phyloP scores from a whole-genome alignment of 2,797 vertebrate genomes.

The Sus cebifrons region DNA sequence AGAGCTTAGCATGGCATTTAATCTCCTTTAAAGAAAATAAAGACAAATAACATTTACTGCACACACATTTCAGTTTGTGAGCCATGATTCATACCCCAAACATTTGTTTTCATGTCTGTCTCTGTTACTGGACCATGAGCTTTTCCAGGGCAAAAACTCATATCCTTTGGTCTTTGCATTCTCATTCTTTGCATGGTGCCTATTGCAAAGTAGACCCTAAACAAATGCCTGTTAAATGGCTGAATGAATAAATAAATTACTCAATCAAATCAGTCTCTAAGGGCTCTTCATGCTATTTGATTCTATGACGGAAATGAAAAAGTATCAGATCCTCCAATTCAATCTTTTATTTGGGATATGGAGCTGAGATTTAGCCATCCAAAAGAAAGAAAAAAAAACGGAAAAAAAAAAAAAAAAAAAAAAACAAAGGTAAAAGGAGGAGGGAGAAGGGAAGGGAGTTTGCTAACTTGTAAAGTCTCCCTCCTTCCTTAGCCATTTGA shows the following conservation, averaged over 20 bases:
- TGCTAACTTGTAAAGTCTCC: neutral
- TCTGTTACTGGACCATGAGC: neutral
- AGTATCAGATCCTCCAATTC: neutral
- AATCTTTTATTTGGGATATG: neutral
- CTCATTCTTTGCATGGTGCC: neutral
- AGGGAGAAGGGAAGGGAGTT: neutral
- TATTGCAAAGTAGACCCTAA: neutral
- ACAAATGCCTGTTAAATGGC: slow-evolving; percentile 29
- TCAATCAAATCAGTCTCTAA: neutral
- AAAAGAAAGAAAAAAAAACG: neutral
- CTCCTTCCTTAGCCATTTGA: neutral
- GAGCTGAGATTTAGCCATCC: neutral
- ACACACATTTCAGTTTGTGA: slow-evolving; percentile 15
- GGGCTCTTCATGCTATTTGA: neutral
- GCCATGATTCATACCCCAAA: slow-evolving; percentile 48
- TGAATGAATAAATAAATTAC: slow-evolving; percentile 33
- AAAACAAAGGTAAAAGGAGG: neutral
- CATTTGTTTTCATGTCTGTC: slow-evolving; percentile 38
- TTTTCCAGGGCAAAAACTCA: slow-evolving; percentile 2
- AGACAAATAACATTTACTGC: neutral
- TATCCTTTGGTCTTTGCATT: slow-evolving; percentile 38
- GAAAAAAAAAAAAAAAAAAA: neutral
- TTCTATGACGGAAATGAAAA: neutral
- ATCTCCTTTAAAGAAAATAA: slow-evolving; percentile 45
- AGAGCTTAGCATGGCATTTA: slow-evolving; percentile 1